Percentiles rank a stretch among this genome's conserved stretches.
These are phyloP conservation scores for Andinoacara biseriatus DNA, from an alignment of 2,113 vertebrate genomes.

Conservation along the genomic window DNA sequence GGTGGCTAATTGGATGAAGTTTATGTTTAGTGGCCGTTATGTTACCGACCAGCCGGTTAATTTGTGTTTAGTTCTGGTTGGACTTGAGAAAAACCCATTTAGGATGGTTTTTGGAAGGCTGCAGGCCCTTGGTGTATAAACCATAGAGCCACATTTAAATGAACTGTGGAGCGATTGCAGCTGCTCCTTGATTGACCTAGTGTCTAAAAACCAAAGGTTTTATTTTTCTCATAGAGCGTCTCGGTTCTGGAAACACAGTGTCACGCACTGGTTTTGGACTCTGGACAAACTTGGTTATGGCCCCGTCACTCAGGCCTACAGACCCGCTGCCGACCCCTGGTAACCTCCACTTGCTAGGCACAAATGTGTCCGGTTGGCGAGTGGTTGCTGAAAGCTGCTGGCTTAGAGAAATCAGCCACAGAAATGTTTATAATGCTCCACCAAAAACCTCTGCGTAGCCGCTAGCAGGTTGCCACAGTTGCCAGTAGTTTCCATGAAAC, in stretches of 20 bases:
- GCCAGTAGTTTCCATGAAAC: too few species aligned
- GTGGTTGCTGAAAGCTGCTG: too few species aligned
- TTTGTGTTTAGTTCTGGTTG: background rate
- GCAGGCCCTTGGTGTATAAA: too few species aligned
- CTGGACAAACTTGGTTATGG: background rate
- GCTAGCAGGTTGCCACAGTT: too few species aligned
- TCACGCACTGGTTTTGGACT: background rate
- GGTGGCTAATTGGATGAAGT: background rate
- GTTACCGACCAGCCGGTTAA: rapidly evolving
- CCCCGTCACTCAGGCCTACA: background rate
- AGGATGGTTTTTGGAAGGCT: background rate
- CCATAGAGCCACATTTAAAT: too few species aligned
- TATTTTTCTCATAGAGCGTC: too few species aligned
- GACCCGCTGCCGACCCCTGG: rapidly evolving
- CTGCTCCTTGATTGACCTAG: too few species aligned
- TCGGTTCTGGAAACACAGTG: background rate
- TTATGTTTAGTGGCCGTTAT: background rate
- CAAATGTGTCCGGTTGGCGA: too few species aligned
- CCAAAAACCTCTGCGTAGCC: background rate
- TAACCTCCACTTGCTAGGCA: background rate
- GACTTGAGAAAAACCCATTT: rapidly evolving
- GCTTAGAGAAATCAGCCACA: background rate
- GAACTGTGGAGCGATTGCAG: rapidly evolving
- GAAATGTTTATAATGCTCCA: background rate
- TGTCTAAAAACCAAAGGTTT: too few species aligned